These are phyloP conservation scores for Stramonita haemastoma DNA, from an alignment of 2,888 invertebrate species.

Conservation along the genomic window DNA sequence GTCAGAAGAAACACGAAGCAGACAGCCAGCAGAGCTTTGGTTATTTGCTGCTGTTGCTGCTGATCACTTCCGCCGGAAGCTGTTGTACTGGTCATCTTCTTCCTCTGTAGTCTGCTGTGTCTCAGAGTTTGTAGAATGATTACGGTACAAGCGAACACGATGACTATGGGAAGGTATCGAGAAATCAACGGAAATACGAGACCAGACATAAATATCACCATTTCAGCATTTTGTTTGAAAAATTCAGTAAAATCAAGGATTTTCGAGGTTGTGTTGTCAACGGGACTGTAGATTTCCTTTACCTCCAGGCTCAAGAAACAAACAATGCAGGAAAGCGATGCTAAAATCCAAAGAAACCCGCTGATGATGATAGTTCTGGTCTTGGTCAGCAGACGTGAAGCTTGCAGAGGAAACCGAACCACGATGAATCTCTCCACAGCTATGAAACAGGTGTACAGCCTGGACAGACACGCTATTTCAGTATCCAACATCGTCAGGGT, in stretches of 20 bases:
- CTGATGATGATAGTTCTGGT: not conserved
- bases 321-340: too few species aligned
- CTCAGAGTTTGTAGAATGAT: too few species aligned
- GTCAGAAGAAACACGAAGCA: constrained; percentile 3
- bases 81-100: not conserved
- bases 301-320: too few species aligned
- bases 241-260: not conserved
- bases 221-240: not conserved
- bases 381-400: not conserved
- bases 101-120: too few species aligned
- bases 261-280: too few species aligned
- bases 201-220: not conserved
- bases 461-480: not conserved
- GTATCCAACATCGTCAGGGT: not conserved
- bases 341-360: not conserved
- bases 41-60: constrained; percentile 9
- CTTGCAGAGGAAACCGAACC: not conserved
- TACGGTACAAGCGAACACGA: too few species aligned
- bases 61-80: not conserved
- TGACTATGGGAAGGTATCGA: too few species aligned
- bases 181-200: not conserved
- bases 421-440: not conserved
- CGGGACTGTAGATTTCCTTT: too few species aligned
- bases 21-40: not conserved
- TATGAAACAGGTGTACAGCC: not conserved